These are phyloP conservation scores for Bombus breviceps DNA, from an alignment of 1,140 invertebrate species.

Conservation along the genomic window DNA sequence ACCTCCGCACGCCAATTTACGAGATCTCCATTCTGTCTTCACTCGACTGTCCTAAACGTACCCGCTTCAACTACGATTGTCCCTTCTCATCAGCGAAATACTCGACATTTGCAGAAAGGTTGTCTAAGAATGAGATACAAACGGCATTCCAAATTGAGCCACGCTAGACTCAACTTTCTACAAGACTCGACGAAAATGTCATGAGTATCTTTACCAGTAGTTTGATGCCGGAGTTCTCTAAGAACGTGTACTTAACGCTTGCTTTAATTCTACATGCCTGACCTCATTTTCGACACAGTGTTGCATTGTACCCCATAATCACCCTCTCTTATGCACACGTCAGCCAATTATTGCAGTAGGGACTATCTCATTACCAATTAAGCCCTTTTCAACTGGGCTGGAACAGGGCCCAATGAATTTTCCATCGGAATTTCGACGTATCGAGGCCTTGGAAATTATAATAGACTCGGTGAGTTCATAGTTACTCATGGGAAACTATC, in stretches of 20 bases:
- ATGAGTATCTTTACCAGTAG: background rate
- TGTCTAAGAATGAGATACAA: slow-evolving; percentile 8
- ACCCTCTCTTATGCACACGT: background rate
- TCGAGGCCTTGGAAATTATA: slow-evolving; percentile 5
- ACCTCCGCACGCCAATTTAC: background rate
- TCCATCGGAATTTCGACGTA: background rate
- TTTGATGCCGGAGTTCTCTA: background rate
- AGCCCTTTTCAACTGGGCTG: background rate
- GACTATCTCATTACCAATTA: slow-evolving; percentile 37
- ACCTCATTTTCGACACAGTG: slow-evolving; percentile 11
- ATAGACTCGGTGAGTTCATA: background rate
- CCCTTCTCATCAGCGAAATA: background rate
- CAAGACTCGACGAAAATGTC: slow-evolving; percentile 7
- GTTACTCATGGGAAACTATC: background rate
- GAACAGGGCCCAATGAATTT: background rate
- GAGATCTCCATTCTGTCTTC: background rate
- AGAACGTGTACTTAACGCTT: background rate
- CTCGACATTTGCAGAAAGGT: background rate
- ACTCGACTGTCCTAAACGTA: background rate
- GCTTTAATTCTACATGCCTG: slow-evolving; percentile 18
- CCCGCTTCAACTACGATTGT: background rate
- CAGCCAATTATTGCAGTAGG: slow-evolving; percentile 19
- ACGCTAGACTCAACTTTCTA: background rate
- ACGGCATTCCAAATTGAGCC: background rate
- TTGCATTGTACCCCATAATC: slow-evolving; percentile 23